A percentile compares a stretch with the other conserved stretches of the same genome.
Conservation (phyloP, 53 echinoderm and acorn worm genomes). For the Hippasteria phrygiana region DNA sequence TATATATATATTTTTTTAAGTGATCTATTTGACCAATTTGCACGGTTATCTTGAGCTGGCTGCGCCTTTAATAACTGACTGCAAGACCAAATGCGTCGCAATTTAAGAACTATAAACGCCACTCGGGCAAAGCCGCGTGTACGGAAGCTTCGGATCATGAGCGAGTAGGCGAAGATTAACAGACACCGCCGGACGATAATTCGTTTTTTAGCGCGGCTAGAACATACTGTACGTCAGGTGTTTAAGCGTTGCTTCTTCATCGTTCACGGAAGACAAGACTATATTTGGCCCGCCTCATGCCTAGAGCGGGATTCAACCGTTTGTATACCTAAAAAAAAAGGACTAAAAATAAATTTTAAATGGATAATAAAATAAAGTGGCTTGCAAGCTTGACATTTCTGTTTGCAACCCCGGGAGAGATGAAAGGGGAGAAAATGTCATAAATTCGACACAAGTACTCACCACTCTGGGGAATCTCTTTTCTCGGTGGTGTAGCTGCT, state of each 20-base stretch:
- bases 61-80: background rate
- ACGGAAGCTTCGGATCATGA: no score
- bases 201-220: background rate
- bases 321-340: no score
- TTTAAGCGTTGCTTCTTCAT: background rate
- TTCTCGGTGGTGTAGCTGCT: conserved; percentile 62
- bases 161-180: background rate
- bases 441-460: conserved; percentile 33
- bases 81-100: background rate
- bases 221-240: conserved; percentile 2
- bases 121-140: no score
- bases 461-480: conserved; percentile 72
- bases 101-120: no score
- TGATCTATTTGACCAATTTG: no score
- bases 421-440: background rate
- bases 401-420: background rate
- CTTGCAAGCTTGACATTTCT: background rate
- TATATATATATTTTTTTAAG: no score
- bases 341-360: no score
- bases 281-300: background rate
- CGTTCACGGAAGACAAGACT: background rate
- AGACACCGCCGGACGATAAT: background rate
- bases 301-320: no score
- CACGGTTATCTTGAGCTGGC: background rate
- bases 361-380: background rate